Evolutionary conservation across 2,113 vertebrate genomes (phyloP).

Genomic region (Syngnathus typhle): DNA sequence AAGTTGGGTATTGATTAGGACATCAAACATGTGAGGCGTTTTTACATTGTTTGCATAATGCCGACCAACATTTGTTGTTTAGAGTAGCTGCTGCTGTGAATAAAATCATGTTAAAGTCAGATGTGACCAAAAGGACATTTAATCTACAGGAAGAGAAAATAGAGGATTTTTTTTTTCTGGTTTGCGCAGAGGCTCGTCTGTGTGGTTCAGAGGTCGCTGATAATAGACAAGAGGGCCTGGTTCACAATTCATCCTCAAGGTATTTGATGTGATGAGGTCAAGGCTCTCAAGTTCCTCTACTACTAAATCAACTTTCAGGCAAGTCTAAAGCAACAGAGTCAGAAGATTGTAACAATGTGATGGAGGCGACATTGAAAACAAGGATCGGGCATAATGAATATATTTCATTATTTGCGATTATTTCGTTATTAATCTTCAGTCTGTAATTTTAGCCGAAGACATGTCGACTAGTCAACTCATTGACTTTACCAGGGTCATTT

Average conservation of each 20-base stretch:
- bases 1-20: background rate
- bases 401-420: too few species aligned
- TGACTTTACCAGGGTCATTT: too few species aligned
- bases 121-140: background rate
- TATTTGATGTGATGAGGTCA: background rate
- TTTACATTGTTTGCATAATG: background rate
- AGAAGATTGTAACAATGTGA: too few species aligned
- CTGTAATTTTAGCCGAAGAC: too few species aligned
- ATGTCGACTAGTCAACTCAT: too few species aligned
- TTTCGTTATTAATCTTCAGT: too few species aligned
- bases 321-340: too few species aligned
- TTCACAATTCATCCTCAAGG: background rate
- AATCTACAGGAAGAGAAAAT: background rate
- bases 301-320: too few species aligned
- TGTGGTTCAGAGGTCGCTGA: background rate
- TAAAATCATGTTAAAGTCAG: background rate
- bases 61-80: background rate
- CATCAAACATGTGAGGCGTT: background rate
- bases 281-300: too few species aligned
- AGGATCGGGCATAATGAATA: too few species aligned
- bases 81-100: background rate
- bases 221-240: background rate
- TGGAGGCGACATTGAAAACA: too few species aligned
- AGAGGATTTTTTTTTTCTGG: background rate
- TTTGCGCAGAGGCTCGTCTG: background rate